Evolutionary conservation across 2,888 invertebrate species (phyloP).

Genomic region (Noctua janthina): DNA sequence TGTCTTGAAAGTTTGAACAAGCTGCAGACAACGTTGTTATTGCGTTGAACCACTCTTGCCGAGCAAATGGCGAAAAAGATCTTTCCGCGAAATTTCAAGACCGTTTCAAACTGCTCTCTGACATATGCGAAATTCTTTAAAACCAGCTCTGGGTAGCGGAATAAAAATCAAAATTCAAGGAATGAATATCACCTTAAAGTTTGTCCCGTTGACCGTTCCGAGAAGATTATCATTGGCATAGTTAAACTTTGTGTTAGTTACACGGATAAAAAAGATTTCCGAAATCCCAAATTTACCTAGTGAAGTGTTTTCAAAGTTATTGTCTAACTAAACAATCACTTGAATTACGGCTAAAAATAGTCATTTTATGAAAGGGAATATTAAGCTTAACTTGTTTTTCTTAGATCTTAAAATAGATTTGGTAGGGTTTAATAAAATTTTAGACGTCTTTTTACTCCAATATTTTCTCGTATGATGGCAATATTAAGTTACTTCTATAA

Average conservation of each 20-base stretch:
- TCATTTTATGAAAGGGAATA: conserved; percentile 3
- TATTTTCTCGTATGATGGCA: background rate
- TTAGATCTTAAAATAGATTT: conserved; percentile 14
- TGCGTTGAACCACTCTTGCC: conserved; percentile 12
- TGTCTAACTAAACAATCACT: conserved; percentile 3
- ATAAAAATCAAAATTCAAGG: conserved; percentile 27
- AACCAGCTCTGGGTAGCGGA: background rate
- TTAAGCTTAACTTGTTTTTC: conserved; percentile 20
- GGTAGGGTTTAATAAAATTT: background rate
- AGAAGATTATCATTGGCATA: conserved; percentile 5
- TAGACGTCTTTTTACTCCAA: background rate
- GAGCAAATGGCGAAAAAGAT: conserved; percentile 21
- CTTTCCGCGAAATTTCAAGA: conserved; percentile 9
- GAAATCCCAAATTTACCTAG: background rate
- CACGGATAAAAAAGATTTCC: background rate
- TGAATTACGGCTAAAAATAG: conserved; percentile 13
- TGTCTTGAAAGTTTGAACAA: conserved; percentile 38
- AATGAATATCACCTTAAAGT: conserved; percentile 11
- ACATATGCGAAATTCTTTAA: conserved; percentile 9
- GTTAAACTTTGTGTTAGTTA: background rate
- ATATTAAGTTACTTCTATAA: background rate
- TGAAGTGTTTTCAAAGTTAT: conserved; percentile 22
- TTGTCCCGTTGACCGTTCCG: conserved; percentile 14
- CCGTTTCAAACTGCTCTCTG: conserved; percentile 12
- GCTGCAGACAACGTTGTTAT: conserved; percentile 37